These are phyloP conservation scores for Ips nitidus DNA, from an alignment of 1,140 invertebrate genomes.

Conservation along the genomic window DNA sequence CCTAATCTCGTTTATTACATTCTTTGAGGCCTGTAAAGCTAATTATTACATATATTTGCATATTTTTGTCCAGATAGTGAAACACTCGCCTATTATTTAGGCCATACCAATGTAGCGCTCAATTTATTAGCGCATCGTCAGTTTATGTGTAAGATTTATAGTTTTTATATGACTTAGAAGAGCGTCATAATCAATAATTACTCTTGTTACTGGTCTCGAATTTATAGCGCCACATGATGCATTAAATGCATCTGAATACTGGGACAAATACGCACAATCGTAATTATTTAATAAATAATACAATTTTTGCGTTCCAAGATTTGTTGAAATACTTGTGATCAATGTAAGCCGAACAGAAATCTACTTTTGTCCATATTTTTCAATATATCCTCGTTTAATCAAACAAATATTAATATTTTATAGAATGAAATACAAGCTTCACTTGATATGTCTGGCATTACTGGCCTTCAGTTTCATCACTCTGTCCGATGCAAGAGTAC, in stretches of 20 bases:
- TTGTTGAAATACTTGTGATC: too few species aligned
- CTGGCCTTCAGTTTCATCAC: constrained; percentile 29
- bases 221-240: not conserved
- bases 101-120: constrained; percentile 6
- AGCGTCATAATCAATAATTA: constrained; percentile 2
- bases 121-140: constrained; percentile 3
- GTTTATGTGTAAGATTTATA: constrained; percentile 18
- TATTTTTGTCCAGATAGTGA: constrained; percentile 19
- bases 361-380: too few species aligned
- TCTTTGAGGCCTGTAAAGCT: constrained; percentile 3
- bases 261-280: too few species aligned
- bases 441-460: constrained; percentile 12
- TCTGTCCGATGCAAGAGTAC: constrained; percentile 38
- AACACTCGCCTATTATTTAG: constrained; percentile 24
- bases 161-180: constrained; percentile 18
- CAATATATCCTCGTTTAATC: too few species aligned
- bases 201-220: constrained; percentile 1
- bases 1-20: too few species aligned
- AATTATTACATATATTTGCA: constrained; percentile 20
- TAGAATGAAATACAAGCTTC: constrained; percentile 34
- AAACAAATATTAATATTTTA: not conserved
- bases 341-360: too few species aligned
- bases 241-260: not conserved
- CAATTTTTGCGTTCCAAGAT: too few species aligned
- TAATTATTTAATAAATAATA: too few species aligned